phyloP scores from a whole-genome alignment of 2,888 invertebrate species.

The Bembecia ichneumoniformis region DNA sequence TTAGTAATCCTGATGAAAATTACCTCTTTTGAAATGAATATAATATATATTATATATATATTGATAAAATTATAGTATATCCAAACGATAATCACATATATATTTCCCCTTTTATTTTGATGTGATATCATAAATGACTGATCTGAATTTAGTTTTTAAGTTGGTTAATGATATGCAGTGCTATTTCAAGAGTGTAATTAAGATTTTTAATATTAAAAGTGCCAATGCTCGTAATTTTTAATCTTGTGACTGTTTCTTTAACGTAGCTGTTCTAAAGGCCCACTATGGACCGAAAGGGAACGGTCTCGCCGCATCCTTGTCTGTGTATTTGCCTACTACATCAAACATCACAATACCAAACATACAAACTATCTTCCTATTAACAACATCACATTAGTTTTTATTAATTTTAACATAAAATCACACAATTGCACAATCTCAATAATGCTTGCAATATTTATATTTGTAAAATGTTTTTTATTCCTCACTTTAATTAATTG shows the following conservation, averaged over 20 bases:
- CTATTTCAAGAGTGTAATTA: slow-evolving; percentile 71
- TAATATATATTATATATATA: slow-evolving; percentile 62
- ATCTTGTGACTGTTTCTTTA: slow-evolving; percentile 69
- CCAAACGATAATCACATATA: slow-evolving; percentile 69
- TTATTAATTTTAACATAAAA: slow-evolving; percentile 40
- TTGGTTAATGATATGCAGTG: slow-evolving; percentile 72
- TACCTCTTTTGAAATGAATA: slow-evolving; percentile 72
- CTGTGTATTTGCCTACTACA: slow-evolving; percentile 28
- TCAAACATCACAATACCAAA: slow-evolving; percentile 36
- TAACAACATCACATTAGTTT: slow-evolving; percentile 31
- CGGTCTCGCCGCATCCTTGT: slow-evolving; percentile 20
- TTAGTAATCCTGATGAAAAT: slow-evolving; percentile 72
- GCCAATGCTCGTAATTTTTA: slow-evolving; percentile 73
- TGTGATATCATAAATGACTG: slow-evolving; percentile 76
- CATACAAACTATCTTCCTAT: slow-evolving; percentile 46
- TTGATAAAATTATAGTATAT: slow-evolving; percentile 32
- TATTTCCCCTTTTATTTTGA: slow-evolving; percentile 74
- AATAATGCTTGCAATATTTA: slow-evolving; percentile 71
- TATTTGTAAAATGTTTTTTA: slow-evolving; percentile 50
- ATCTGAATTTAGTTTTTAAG: slow-evolving; percentile 75
- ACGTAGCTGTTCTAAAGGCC: slow-evolving; percentile 35
- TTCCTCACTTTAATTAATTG: slow-evolving; percentile 63
- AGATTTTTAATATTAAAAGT: slow-evolving; percentile 70
- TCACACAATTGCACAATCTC: slow-evolving; percentile 71
- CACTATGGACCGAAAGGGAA: slow-evolving; percentile 16